Percentiles rank a stretch among this genome's conserved stretches.
phyloP scores from a whole-genome alignment of 2,888 invertebrate species.

The Allolobophora icterica region DNA sequence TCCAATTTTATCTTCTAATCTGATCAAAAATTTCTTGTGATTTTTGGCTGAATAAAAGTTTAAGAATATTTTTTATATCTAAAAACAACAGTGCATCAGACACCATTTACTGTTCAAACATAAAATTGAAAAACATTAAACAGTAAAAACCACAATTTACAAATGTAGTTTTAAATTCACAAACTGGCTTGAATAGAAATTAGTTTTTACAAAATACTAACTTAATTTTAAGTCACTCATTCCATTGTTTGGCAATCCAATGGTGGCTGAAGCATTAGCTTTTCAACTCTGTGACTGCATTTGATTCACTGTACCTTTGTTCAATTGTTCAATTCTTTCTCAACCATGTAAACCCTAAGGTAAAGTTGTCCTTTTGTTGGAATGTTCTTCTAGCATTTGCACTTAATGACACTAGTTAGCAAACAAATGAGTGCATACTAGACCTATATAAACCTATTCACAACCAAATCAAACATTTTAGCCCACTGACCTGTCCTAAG shows the following conservation, averaged over 20 bases:
- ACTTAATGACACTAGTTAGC: background rate
- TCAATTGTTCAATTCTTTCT: background rate
- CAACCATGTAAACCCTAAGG: background rate
- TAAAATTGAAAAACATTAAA: too few species aligned
- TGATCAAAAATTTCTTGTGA: background rate
- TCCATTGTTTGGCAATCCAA: too few species aligned
- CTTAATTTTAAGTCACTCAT: too few species aligned
- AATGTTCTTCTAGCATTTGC: background rate
- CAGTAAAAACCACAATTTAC: too few species aligned
- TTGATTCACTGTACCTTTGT: background rate
- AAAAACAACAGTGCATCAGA: background rate
- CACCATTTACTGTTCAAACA: background rate
- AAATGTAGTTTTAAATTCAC: too few species aligned
- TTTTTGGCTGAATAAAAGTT: background rate
- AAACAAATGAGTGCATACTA: too few species aligned
- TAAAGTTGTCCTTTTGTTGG: background rate
- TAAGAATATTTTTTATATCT: background rate
- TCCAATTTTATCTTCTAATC: background rate
- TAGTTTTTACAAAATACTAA: too few species aligned
- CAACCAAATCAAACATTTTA: too few species aligned
- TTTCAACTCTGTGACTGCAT: too few species aligned
- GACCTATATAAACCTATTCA: too few species aligned
- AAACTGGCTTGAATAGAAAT: too few species aligned
- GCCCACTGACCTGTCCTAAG: slow-evolving; percentile 68
- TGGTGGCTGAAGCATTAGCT: too few species aligned